Percentiles rank a stretch among this genome's conserved stretches.
Conservation (phyloP, 2,113 vertebrate genomes). For the Microtus pennsylvanicus region DNA sequence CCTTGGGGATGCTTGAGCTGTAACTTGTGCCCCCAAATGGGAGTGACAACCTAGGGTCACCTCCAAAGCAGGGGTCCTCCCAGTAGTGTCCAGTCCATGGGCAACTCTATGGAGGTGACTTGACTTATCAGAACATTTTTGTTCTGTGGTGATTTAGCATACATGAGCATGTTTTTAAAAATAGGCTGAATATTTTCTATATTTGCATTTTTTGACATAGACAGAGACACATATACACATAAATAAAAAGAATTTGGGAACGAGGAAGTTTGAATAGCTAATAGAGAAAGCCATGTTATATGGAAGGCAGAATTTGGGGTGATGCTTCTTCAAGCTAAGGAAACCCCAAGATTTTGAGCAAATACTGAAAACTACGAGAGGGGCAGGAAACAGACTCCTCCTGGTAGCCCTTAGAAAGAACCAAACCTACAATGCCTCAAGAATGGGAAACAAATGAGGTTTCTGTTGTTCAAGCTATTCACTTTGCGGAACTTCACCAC, state of each 20-base stretch:
- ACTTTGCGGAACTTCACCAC: background rate
- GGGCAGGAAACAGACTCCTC: background rate
- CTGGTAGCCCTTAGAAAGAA: background rate
- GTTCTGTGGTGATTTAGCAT: background rate
- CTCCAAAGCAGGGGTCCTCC: background rate
- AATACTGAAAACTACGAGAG: background rate
- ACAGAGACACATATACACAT: background rate
- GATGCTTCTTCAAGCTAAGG: background rate
- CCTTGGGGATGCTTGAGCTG: background rate
- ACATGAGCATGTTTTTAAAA: background rate
- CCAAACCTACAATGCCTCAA: background rate
- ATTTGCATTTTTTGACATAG: background rate
- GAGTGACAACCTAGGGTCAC: background rate
- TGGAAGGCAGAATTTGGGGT: background rate
- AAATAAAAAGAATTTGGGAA: background rate
- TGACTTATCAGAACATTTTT: background rate
- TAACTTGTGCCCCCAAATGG: background rate
- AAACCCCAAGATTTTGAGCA: background rate
- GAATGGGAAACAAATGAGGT: background rate
- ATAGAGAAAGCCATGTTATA: background rate
- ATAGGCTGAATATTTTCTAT: background rate
- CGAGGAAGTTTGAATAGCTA: background rate
- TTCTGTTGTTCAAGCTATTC: background rate
- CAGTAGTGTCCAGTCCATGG: accelerated
- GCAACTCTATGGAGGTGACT: background rate